Conservation (phyloP, 92 coral and sea anemone species). For the Epizoanthus rinbou region DNA sequence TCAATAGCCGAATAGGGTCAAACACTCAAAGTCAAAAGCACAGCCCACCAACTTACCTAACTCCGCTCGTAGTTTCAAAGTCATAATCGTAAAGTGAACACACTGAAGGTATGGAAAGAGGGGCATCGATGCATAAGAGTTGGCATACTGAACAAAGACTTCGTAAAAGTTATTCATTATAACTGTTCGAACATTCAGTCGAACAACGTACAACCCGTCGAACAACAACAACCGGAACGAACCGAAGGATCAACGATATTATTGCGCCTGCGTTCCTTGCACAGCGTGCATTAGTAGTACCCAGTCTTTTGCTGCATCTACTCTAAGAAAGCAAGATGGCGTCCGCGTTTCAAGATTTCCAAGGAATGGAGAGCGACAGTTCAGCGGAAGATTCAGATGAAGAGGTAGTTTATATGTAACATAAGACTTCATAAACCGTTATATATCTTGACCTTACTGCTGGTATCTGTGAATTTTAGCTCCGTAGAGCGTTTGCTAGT, state of each 20-base stretch:
- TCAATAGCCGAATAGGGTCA: no score
- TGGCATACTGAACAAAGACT: conserved; percentile 59
- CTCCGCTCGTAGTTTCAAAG: conserved; percentile 67
- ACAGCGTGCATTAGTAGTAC: conserved; percentile 29
- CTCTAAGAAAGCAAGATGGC: conserved; percentile 65
- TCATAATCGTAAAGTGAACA: conserved; percentile 75
- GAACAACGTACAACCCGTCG: background rate
- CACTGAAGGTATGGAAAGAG: conserved; percentile 72
- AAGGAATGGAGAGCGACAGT: conserved; percentile 60
- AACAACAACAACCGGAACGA: no score
- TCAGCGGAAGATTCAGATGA: conserved; percentile 77
- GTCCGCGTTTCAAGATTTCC: conserved; percentile 51
- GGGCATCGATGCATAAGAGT: conserved; percentile 62
- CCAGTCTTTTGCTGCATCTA: conserved; percentile 2
- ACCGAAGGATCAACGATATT: background rate
- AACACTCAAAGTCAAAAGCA: background rate
- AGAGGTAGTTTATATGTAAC: conserved; percentile 47
- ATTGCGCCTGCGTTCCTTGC: conserved; percentile 24
- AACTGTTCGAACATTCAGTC: background rate
- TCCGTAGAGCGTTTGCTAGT: conserved; percentile 81
- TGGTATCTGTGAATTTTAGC: conserved; percentile 48
- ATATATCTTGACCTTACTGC: background rate
- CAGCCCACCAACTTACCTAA: conserved; percentile 53
- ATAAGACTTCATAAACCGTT: background rate
- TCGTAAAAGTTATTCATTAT: conserved; percentile 66